Conservation (phyloP, 2,888 invertebrate genomes). For the Drosophila aldrichi region DNA sequence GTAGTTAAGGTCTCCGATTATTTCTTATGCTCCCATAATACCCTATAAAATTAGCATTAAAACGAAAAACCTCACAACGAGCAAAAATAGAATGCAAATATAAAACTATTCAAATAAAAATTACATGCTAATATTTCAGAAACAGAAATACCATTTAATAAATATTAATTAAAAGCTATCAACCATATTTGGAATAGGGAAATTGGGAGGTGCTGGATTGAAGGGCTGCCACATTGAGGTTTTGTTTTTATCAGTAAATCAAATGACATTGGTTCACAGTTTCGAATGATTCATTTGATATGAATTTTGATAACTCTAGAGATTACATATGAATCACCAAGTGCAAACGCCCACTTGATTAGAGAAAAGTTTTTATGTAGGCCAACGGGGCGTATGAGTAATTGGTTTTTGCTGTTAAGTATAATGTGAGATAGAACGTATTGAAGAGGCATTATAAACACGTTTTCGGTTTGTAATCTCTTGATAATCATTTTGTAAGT, state of each 20-base stretch:
- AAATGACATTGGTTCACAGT: background rate
- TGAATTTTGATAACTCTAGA: background rate
- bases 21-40: background rate
- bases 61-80: background rate
- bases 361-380: background rate
- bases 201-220: background rate
- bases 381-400: slow-evolving; percentile 6
- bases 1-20: background rate
- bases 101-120: background rate
- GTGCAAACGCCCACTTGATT: background rate
- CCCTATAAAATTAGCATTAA: background rate
- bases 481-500: too few relatives aligned
- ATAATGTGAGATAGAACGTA: background rate
- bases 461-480: background rate
- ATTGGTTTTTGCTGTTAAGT: background rate
- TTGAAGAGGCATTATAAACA: too few relatives aligned
- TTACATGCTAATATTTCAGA: background rate
- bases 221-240: background rate
- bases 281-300: slow-evolving; percentile 13
- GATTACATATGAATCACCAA: slow-evolving; percentile 7
- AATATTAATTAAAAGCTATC: slow-evolving; percentile 3
- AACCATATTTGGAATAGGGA: background rate
- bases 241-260: slow-evolving; percentile 3
- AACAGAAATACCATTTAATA: background rate
- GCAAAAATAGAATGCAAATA: background rate